Evolutionary conservation across 2,888 invertebrate genomes (phyloP).

Genomic region (Isoperla grammatica): DNA sequence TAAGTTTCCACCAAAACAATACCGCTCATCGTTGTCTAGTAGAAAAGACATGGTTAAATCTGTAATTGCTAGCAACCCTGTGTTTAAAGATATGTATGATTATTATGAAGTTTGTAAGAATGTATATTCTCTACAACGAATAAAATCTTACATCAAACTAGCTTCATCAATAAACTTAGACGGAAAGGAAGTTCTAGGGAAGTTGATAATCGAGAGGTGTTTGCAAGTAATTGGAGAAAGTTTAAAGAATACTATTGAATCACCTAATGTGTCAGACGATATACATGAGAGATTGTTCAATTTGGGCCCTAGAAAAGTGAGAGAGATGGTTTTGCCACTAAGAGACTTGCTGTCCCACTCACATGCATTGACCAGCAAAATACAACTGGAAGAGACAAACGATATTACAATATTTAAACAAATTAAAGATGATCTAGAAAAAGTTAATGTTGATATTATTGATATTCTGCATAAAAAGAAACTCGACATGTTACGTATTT

Average conservation of each 20-base stretch:
- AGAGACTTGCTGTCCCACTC: conserved; percentile 30
- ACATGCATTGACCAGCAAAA: conserved; percentile 25
- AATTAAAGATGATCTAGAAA: conserved; percentile 20
- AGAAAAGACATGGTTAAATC: not conserved
- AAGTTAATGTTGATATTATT: conserved; percentile 23
- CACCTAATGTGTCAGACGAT: conserved; percentile 32
- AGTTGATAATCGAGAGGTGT: conserved; percentile 30
- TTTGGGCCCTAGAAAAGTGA: conserved; percentile 27
- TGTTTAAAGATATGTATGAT: conserved; percentile 31
- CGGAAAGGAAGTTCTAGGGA: conserved; percentile 15
- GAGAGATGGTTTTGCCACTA: conserved; percentile 25
- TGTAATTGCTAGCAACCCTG: conserved; percentile 19
- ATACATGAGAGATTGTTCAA: conserved; percentile 27
- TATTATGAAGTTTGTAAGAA: conserved; percentile 32
- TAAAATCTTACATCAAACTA: conserved; percentile 28
- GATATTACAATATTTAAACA: conserved; percentile 24
- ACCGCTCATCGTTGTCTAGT: not conserved
- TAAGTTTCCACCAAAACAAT: conserved; percentile 12
- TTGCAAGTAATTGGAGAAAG: conserved; percentile 35
- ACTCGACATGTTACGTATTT: conserved; percentile 23
- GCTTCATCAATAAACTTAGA: conserved; percentile 23
- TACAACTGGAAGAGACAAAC: conserved; percentile 29
- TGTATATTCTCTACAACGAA: conserved; percentile 31
- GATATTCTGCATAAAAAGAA: conserved; percentile 28
- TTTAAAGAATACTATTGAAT: conserved; percentile 34